These are phyloP conservation scores for Agrilus planipennis DNA, from an alignment of 1,140 invertebrate species.

Conservation along the genomic window DNA sequence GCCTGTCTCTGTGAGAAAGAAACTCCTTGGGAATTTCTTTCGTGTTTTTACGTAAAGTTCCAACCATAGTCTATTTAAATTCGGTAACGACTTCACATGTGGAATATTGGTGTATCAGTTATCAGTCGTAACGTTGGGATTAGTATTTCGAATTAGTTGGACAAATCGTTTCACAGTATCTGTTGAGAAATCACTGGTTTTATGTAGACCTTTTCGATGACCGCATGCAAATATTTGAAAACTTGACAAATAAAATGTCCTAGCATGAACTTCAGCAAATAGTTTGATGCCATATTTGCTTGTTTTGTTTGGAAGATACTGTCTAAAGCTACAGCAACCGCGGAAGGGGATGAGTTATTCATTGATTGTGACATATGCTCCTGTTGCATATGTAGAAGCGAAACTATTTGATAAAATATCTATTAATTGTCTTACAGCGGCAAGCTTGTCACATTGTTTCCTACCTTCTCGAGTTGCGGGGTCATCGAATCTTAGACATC, in stretches of 20 bases:
- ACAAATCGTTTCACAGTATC: slow-evolving; percentile 24
- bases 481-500: too few relatives aligned
- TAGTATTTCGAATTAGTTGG: slow-evolving; percentile 8
- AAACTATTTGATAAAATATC: too few relatives aligned
- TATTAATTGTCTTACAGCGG: too few relatives aligned
- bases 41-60: background rate
- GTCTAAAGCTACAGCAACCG: slow-evolving; percentile 31
- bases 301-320: slow-evolving; percentile 37
- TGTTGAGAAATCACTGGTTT: slow-evolving; percentile 17
- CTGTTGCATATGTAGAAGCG: too few relatives aligned
- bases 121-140: slow-evolving; percentile 6
- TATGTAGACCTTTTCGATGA: slow-evolving; percentile 28
- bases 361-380: too few relatives aligned
- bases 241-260: slow-evolving; percentile 14
- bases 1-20: background rate
- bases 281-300: slow-evolving; percentile 36
- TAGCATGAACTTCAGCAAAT: slow-evolving; percentile 14
- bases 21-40: background rate
- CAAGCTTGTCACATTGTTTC: too few relatives aligned
- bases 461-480: too few relatives aligned
- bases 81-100: background rate
- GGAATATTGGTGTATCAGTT: slow-evolving; percentile 3
- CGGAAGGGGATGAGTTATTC: too few relatives aligned
- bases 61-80: background rate
- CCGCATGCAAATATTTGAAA: slow-evolving; percentile 28